Evolutionary conservation across 2,797 vertebrate genomes (phyloP), one percentile per base, ranked within the genome.

Genomic region (Xyrichtys novacula): DNA sequence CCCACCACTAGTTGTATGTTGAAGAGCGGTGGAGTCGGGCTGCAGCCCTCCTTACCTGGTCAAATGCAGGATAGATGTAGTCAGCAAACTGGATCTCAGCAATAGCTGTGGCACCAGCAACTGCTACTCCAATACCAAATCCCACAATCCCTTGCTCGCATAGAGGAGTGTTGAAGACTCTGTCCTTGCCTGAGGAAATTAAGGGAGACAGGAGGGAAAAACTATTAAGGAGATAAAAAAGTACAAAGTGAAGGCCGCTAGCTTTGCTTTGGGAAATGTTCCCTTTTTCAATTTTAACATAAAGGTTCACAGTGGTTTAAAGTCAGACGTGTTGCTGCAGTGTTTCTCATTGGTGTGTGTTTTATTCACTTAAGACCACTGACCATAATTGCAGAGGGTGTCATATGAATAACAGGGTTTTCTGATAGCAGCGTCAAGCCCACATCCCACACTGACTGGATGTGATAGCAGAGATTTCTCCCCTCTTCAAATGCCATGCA

Each of bases 51-150:
- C 22, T 64, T 43, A 98, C 98, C 96, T 99, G 98, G 93, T 99
- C 98, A 90, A 99, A 99, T 8, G 98, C 98, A 62, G 98, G 98
- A 80, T 88, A 99, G 87, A 99, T 99, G 81, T 99, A 99, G 91
- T 99, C 98, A 12, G 98, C 96, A 93, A 99, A 99, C 77, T 99
- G 98, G 88, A 99, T 99, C 93, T 99, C 98, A 10, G 98, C 98
- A 53, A 99, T 97, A 65, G 97, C 97, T 5, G 96, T 99, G 73
- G 97, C 96, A 67, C 98, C 98, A 29, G 96, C 93, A 31, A 94
- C 95, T 17, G 98, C 98, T 44, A 93, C 89, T 76, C 98, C 98
- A 36, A 99, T 99, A 78, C 96, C 97, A 85, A 99, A 99, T 73
- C 98, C 98, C 90, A 99, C 97, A 81, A 99, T 99, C 63, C 98